Conservation (phyloP, 92 coral and sea anemone species). For the Meandrina meandrites region DNA sequence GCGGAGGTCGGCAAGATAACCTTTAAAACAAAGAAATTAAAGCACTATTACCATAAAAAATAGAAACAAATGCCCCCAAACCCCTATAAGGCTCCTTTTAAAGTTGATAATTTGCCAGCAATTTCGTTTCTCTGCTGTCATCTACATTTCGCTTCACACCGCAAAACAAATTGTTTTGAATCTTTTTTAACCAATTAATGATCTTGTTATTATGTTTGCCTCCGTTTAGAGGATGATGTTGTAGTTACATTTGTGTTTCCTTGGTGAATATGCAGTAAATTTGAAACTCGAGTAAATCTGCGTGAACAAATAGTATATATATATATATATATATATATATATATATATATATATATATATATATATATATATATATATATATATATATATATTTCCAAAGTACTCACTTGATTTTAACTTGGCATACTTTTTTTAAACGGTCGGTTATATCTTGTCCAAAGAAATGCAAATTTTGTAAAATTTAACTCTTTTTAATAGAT, state of each 20-base stretch:
- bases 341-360: too few relatives aligned
- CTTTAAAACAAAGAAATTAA: not conserved
- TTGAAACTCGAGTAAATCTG: not conserved
- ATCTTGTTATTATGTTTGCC: not conserved
- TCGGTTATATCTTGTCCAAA: not conserved
- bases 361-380: too few relatives aligned
- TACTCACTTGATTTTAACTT: not conserved
- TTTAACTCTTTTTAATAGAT: not conserved
- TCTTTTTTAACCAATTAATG: not conserved
- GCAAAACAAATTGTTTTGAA: slow-evolving; percentile 5
- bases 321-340: too few relatives aligned
- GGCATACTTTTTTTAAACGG: not conserved
- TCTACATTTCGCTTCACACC: not conserved
- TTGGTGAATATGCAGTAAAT: not conserved
- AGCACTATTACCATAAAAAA: not conserved
- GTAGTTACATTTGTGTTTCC: not conserved
- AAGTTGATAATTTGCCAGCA: slow-evolving; percentile 15
- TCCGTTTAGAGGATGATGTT: not conserved
- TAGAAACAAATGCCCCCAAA: not conserved
- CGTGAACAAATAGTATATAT: not conserved
- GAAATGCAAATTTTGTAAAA: not conserved
- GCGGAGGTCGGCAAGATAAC: slow-evolving; percentile 36
- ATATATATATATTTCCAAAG: not conserved
- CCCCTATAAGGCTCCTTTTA: too few relatives aligned
- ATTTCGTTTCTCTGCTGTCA: not conserved